Percentiles rank a stretch among this genome's conserved stretches.
Evolutionary conservation across 1,140 invertebrate species (phyloP).

Genomic region (Danaus melanippus): DNA sequence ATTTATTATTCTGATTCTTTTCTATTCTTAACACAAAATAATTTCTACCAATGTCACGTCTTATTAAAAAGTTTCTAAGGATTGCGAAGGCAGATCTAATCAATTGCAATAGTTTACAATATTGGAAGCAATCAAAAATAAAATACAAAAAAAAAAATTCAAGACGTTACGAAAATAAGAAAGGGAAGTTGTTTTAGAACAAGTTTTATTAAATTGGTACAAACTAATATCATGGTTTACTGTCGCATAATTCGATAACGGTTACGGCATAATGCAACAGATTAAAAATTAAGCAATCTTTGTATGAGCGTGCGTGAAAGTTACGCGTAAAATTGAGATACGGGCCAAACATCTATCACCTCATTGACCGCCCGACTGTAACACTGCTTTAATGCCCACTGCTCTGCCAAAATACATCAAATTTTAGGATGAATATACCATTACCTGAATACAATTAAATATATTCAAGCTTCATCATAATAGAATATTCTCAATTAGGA

Average conservation of each 20-base stretch:
- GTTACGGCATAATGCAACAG: conserved; percentile 1
- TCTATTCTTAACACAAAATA: too few species aligned
- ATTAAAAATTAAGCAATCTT: conserved; percentile 37
- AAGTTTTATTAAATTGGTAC: conserved; percentile 35
- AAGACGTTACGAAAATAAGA: conserved; percentile 35
- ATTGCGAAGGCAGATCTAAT: conserved; percentile 15
- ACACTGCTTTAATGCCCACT: too few species aligned
- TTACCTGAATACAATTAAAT: too few species aligned
- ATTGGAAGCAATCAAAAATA: conserved; percentile 24
- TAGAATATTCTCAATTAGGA: too few species aligned
- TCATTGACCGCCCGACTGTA: conserved; percentile 19
- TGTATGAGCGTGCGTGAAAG: conserved; percentile 44
- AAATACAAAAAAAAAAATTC: conserved; percentile 33
- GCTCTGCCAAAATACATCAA: too few species aligned
- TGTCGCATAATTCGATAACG: conserved; percentile 37
- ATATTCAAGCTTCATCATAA: too few species aligned
- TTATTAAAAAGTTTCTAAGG: conserved; percentile 11
- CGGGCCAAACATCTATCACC: conserved; percentile 24
- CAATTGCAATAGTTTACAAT: conserved; percentile 14
- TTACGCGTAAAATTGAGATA: conserved; percentile 38
- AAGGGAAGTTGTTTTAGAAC: conserved; percentile 33
- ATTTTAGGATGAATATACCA: too few species aligned
- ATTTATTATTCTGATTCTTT: too few species aligned
- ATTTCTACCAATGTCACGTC: conserved; percentile 6
- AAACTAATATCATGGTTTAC: conserved; percentile 36